phyloP scores from a whole-genome alignment of 2,113 vertebrate genomes.

The Zingel zingel region DNA sequence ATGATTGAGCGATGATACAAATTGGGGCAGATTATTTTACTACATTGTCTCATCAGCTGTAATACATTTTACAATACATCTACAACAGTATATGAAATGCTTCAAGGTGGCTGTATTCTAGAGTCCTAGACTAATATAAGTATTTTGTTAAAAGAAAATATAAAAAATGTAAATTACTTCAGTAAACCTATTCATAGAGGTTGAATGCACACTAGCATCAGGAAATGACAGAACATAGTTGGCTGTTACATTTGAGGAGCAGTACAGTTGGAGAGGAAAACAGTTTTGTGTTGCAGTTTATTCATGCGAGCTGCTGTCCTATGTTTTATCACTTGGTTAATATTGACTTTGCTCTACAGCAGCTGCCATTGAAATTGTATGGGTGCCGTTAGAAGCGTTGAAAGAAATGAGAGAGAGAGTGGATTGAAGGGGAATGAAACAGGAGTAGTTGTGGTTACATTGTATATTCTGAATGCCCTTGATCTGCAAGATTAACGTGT shows the following conservation, averaged over 20 bases:
- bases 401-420: constrained; percentile 35
- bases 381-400: constrained; percentile 22
- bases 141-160: not conserved
- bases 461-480: constrained; percentile 63
- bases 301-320: constrained; percentile 46
- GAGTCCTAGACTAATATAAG: not conserved
- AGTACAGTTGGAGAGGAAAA: constrained; percentile 19
- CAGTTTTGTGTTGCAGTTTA: constrained; percentile 44
- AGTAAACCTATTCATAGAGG: constrained; percentile 19
- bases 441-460: constrained; percentile 38
- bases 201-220: constrained; percentile 23
- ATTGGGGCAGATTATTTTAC: not conserved
- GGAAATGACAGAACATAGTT: constrained; percentile 38
- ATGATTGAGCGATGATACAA: not conserved
- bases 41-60: not conserved
- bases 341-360: constrained; percentile 66
- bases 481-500: constrained; percentile 58
- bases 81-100: not conserved
- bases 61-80: not conserved
- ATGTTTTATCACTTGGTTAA: constrained; percentile 58
- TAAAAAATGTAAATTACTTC: not conserved
- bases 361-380: constrained; percentile 58
- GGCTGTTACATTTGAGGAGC: constrained; percentile 17
- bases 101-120: not conserved
- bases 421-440: constrained; percentile 26